Conservation (phyloP, 2,888 invertebrate genomes). For the Cephus sareptanus region DNA sequence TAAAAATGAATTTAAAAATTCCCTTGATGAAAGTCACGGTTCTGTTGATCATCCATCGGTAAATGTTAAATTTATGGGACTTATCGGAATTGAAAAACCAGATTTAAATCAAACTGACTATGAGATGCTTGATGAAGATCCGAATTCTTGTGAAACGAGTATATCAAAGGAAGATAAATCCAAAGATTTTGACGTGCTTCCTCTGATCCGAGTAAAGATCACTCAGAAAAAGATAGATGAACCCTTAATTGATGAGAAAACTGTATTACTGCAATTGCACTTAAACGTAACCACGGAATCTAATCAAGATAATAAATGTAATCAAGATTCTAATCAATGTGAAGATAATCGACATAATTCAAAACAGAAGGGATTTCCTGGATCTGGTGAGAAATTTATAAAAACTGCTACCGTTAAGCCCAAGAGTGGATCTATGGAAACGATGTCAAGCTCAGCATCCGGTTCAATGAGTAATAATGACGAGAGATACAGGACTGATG, state of each 20-base stretch:
- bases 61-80: slow-evolving; percentile 21
- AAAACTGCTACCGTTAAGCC: neutral
- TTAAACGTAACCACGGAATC: neutral
- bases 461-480: neutral
- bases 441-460: neutral
- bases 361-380: neutral
- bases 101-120: neutral
- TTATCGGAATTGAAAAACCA: slow-evolving; percentile 8
- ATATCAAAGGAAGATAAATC: neutral
- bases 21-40: neutral
- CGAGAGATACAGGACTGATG: neutral
- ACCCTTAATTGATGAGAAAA: neutral
- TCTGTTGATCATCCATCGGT: neutral
- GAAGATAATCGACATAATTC: neutral
- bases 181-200: slow-evolving; percentile 15
- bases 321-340: neutral
- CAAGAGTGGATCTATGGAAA: neutral
- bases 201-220: slow-evolving; percentile 23
- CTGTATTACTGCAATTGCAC: neutral
- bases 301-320: neutral
- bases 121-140: neutral
- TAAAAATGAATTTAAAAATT: neutral
- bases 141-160: slow-evolving; percentile 8
- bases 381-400: neutral
- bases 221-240: slow-evolving; percentile 12